Percentiles rank a stretch among this genome's conserved stretches.
Evolutionary conservation across 64 coral and sea anemone species (phyloP).

Genomic region (Montipora efflorescens): DNA sequence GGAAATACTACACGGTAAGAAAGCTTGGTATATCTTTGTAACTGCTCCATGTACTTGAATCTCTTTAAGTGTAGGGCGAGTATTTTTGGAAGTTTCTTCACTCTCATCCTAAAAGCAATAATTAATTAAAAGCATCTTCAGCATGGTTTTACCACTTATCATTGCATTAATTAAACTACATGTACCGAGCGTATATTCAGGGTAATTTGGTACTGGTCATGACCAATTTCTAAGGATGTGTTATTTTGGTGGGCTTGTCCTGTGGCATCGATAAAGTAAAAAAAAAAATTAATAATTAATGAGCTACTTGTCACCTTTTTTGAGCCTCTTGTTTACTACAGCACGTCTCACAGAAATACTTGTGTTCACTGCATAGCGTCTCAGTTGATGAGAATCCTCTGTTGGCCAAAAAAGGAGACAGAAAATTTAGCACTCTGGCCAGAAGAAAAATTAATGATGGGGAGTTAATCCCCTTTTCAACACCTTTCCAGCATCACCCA

Average conservation of each 20-base stretch:
- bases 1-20: slow-evolving; percentile 99
- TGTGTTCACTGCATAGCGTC: slow-evolving; percentile 97
- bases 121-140: too few species aligned
- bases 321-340: slow-evolving; percentile 99
- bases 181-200: too few species aligned
- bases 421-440: neutral
- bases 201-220: too few species aligned
- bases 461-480: too few species aligned
- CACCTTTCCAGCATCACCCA: too few species aligned
- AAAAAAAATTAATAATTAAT: neutral
- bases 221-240: too few species aligned
- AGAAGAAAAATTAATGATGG: too few species aligned
- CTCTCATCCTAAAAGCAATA: slow-evolving; percentile 87
- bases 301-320: slow-evolving; percentile 59
- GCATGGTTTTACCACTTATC: too few species aligned
- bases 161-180: too few species aligned
- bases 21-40: slow-evolving; percentile 98
- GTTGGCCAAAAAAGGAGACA: slow-evolving; percentile 9
- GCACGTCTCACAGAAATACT: slow-evolving; percentile 99
- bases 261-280: too few species aligned
- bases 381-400: slow-evolving; percentile 99
- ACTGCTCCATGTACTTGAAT: slow-evolving; percentile 97
- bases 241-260: too few species aligned
- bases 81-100: slow-evolving; percentile 97
- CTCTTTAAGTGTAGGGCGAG: slow-evolving; percentile 97